These are phyloP conservation scores for Lates japonicus DNA, from an alignment of 2,797 vertebrate species.

Conservation along the genomic window DNA sequence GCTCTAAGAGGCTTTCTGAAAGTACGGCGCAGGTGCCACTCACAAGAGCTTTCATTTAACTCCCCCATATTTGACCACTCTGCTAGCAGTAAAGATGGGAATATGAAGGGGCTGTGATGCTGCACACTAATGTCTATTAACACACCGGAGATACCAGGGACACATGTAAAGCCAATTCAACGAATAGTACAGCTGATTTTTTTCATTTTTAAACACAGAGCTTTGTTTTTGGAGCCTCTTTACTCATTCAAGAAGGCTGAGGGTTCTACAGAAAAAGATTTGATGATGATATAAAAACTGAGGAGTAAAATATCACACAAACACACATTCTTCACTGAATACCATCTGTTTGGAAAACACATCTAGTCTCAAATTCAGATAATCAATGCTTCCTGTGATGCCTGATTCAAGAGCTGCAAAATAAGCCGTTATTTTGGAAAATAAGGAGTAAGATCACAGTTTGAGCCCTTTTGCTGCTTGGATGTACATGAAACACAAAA, in stretches of 20 bases:
- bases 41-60: constrained; percentile 74
- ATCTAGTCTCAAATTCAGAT: not conserved
- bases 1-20: constrained; percentile 86
- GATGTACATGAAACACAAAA: not conserved
- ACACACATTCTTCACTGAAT: not conserved
- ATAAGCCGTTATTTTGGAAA: not conserved
- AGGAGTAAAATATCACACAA: not conserved
- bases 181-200: constrained; percentile 26
- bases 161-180: constrained; percentile 38
- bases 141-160: constrained; percentile 37
- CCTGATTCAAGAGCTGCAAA: constrained; percentile 4
- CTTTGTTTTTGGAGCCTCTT: constrained; percentile 2
- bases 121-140: constrained; percentile 59
- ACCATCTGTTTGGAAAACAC: not conserved
- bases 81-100: constrained; percentile 54
- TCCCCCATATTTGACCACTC: constrained; percentile 71
- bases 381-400: not conserved
- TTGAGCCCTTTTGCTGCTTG: not conserved
- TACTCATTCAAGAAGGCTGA: constrained; percentile 8
- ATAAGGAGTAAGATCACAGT: not conserved
- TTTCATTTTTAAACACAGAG: constrained; percentile 13
- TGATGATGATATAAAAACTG: not conserved
- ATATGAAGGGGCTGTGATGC: constrained; percentile 55
- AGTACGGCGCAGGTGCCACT: constrained; percentile 82
- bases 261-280: not conserved